Evolutionary conservation across 2,797 vertebrate genomes (phyloP), one percentile per base, ranked within the genome.

Genomic region (Okamejei kenojei): DNA sequence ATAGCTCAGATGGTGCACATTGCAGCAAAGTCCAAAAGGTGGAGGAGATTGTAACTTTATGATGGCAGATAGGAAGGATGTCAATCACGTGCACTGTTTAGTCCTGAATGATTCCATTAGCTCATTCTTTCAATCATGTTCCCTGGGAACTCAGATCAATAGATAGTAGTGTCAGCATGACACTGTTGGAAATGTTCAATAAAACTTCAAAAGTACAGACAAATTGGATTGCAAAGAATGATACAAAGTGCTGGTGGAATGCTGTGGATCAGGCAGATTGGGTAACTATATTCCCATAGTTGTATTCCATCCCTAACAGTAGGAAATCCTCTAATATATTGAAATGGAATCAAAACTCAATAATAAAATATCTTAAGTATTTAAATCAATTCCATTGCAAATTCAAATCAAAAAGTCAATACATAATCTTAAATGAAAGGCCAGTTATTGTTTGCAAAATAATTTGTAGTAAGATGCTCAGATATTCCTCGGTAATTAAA

Each of bases 401-500:
- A 58, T 58, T 17, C 32, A 90, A 90, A 38, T 71, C 65, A 71
- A 29, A 23, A 38, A 32, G 86, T 71, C 71, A 90, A 90, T 19
- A 35, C 63, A 65, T 11, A 84, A 26, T 61, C 54, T 84, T 84
- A 84, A 61, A 15, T 84, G 26, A 61, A 84, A 61, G n/a, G 73
- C 71, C n/a, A 90, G 65, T 35, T 35, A 71, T 35, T 68, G 65
- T 65, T 19, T 90, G n/a, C 58, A 54, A 45, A 63, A 26, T 9
- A 26, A 26, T 84, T 84, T 29, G 81, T 71, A 65, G 63, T 17
- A 90, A 0, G 7, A 32, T 90, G 86, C 63, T 26, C 13, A 63
- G 68, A 90, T 90, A 63, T 61, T 68, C 86, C 61, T 90, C 63
- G 68, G 19, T 65, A 68, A 68, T 90, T 65, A 90, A 90, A 90